Evolutionary conservation across 1,140 invertebrate genomes (phyloP), one percentile per base, ranked within the genome.

Genomic region (Lamellibrachia luymesi): DNA sequence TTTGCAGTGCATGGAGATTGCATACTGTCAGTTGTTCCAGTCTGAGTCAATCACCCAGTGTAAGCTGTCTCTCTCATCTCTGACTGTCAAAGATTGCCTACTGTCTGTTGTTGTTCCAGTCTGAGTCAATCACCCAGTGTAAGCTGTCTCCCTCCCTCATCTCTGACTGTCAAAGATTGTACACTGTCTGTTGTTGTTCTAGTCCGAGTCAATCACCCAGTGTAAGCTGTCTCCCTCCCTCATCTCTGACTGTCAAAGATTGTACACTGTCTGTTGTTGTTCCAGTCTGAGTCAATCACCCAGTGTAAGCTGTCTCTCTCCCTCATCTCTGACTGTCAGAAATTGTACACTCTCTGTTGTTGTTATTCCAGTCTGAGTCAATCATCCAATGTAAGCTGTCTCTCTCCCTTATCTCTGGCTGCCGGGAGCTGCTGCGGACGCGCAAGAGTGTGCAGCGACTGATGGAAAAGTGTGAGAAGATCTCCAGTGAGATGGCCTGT

Each of bases 391-490:
- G 95, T 22, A 97, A 96, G 13, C 93, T 97, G 92, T 95, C 95
- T 6, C 95, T 95, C 92, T 95, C 96, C 90, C 93, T 97, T 25
- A 95, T 97, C 38, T 95, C 96, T 94, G 95, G 96, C 51, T 96
- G 96, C 90, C 95, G 96, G 91, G 96, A 97, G 90, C 94, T 97
- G 50, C 95, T 97, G 27, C 95, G 96, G 90, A 96, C 96, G 56
- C 95, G 96, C 90, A 95, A 95, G 91, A 95, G 96, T 7, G 95
- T 97, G 0, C 95, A 94, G 2, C 95, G 95, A 92, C 94, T 97
- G 27, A 97, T 97, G 96, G 94, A 96, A 91, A 96, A 95, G 92
- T 97, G 97, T 95, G 96, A 97, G 93, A 95, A 95, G 51, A 96
- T 97, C 90, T 96, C 96, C 0, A 93, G 95, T 10, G 94, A 97